Evolutionary conservation across 2,113 vertebrate species (phyloP).

Genomic region (Rhynchomys soricoides): DNA sequence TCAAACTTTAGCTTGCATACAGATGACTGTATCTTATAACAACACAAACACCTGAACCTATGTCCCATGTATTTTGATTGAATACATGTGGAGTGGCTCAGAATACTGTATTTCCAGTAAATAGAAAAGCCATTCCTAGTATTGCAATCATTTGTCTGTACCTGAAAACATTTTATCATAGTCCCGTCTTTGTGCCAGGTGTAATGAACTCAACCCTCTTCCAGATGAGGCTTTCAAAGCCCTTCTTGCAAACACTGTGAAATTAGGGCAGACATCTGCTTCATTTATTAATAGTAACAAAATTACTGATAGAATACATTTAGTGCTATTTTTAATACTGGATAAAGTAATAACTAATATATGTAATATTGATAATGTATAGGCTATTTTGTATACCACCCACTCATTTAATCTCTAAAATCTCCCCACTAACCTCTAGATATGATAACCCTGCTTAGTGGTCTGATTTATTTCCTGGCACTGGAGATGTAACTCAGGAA

Average conservation of each 20-base stretch:
- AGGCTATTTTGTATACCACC: not conserved
- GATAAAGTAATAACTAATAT: not conserved
- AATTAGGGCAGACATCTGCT: not conserved
- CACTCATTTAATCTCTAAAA: not conserved
- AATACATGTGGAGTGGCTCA: not conserved
- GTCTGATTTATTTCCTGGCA: not conserved
- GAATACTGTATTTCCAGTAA: not conserved
- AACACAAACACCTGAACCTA: not conserved
- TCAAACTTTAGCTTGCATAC: not conserved
- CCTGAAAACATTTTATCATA: not conserved
- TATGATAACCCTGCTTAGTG: not conserved
- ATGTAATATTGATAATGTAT: not conserved
- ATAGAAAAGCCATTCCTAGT: not conserved
- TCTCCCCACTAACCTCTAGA: not conserved
- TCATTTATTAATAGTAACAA: not conserved
- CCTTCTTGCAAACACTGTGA: not conserved
- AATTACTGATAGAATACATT: not conserved
- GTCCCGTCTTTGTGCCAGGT: not conserved
- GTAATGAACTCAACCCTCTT: not conserved
- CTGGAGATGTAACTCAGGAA: not conserved
- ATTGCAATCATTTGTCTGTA: not conserved
- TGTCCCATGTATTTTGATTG: not conserved
- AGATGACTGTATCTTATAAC: not conserved
- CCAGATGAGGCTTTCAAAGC: not conserved
- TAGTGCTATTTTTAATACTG: not conserved